phyloP scores from a whole-genome alignment of 2,113 vertebrate genomes.

The Machaerirhynchus nigripectus region DNA sequence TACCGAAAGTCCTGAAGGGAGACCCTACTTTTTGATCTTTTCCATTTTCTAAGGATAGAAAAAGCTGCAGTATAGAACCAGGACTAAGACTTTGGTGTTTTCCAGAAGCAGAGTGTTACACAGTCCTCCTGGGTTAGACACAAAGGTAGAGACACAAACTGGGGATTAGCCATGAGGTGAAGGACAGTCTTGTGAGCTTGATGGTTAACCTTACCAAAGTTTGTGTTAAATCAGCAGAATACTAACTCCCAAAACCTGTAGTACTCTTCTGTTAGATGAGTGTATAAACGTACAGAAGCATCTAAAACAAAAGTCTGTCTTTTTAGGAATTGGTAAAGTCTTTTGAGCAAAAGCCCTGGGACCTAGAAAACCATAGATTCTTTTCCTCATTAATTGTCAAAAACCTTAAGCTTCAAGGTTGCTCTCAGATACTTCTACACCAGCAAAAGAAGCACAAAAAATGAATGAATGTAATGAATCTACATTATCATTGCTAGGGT shows the following conservation, averaged over 20 bases:
- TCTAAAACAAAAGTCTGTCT: neutral
- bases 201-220: neutral
- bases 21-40: neutral
- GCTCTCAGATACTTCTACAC: neutral
- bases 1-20: neutral
- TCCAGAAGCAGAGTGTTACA: neutral
- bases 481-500: neutral
- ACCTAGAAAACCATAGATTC: neutral
- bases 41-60: neutral
- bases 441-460: neutral
- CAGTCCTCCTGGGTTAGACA: neutral
- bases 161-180: neutral
- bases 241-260: neutral
- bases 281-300: neutral
- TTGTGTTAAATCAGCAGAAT: neutral
- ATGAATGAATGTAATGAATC: neutral
- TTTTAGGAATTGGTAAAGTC: neutral
- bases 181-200: neutral
- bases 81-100: neutral
- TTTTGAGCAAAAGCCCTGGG: neutral
- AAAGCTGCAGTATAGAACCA: neutral
- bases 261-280: neutral
- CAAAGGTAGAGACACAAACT: neutral
- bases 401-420: neutral
- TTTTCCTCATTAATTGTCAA: neutral